A percentile compares a stretch with the other conserved stretches of the same genome.
phyloP scores from a whole-genome alignment of 2,888 invertebrate species.

The Elmis aenea region DNA sequence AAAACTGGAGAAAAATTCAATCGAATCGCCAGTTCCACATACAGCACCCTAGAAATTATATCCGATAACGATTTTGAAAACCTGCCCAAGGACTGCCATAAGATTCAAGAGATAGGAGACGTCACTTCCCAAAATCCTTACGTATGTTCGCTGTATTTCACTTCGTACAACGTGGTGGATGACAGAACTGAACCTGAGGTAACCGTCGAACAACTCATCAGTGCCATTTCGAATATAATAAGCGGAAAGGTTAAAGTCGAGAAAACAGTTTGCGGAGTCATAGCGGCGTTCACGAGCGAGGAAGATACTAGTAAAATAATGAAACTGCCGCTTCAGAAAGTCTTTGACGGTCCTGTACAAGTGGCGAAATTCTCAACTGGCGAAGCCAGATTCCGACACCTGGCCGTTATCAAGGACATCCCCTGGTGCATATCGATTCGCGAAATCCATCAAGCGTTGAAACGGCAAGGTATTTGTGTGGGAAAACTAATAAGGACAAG shows the following conservation, averaged over 20 bases:
- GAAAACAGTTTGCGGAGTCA: constrained; percentile 40
- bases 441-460: constrained; percentile 47
- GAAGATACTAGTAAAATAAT: constrained; percentile 44
- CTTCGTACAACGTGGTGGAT: constrained; percentile 18
- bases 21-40: background rate
- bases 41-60: background rate
- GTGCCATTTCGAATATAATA: constrained; percentile 21
- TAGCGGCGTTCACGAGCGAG: constrained; percentile 43
- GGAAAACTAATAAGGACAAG: constrained; percentile 38
- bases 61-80: too few species aligned
- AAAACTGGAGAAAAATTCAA: background rate
- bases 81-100: constrained; percentile 2
- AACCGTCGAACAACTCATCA: constrained; percentile 18
- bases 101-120: constrained; percentile 8
- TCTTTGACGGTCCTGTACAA: constrained; percentile 46
- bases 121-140: constrained; percentile 7
- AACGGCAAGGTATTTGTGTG: constrained; percentile 44
- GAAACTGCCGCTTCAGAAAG: constrained; percentile 41
- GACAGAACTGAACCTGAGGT: constrained; percentile 13
- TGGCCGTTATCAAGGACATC: constrained; percentile 46
- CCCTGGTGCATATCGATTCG: constrained; percentile 50
- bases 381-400: constrained; percentile 42
- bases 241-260: constrained; percentile 21
- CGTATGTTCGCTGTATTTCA: constrained; percentile 21
- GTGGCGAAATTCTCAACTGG: constrained; percentile 45